These are phyloP conservation scores for Nephrotoma appendiculata DNA, from an alignment of 2,888 invertebrate species.

Conservation along the genomic window DNA sequence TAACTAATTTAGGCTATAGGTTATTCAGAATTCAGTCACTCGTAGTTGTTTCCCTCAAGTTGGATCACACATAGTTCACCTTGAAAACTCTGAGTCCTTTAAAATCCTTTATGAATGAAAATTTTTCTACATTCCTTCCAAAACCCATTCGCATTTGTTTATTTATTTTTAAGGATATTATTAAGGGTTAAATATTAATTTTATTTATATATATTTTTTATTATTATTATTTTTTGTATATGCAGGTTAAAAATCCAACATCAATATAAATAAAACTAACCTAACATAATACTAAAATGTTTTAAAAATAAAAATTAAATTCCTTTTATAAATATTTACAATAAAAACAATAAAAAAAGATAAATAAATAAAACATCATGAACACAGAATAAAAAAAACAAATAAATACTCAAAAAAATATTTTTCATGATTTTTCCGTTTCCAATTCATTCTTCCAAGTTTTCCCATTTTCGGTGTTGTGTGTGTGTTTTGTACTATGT, in stretches of 20 bases:
- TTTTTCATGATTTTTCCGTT: background rate
- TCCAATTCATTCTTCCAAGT: background rate
- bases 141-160: background rate
- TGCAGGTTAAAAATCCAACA: background rate
- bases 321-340: background rate
- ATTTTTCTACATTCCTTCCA: background rate
- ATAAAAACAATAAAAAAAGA: background rate
- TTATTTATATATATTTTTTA: background rate
- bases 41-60: too few species aligned
- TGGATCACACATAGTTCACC: too few species aligned
- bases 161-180: background rate
- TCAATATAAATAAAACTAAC: background rate
- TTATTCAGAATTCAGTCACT: too few species aligned
- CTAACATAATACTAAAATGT: background rate
- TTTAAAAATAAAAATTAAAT: background rate
- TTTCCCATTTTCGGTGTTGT: background rate
- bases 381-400: background rate
- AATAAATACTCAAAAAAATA: background rate
- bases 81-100: too few species aligned
- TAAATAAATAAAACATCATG: background rate
- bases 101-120: too few species aligned
- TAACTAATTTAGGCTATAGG: too few species aligned
- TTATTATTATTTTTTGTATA: background rate
- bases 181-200: background rate
- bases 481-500: background rate